Evolutionary conservation across 2,113 vertebrate species (phyloP), one percentile per base, ranked within the genome.

Genomic region (Paramormyrops kingsleyae): DNA sequence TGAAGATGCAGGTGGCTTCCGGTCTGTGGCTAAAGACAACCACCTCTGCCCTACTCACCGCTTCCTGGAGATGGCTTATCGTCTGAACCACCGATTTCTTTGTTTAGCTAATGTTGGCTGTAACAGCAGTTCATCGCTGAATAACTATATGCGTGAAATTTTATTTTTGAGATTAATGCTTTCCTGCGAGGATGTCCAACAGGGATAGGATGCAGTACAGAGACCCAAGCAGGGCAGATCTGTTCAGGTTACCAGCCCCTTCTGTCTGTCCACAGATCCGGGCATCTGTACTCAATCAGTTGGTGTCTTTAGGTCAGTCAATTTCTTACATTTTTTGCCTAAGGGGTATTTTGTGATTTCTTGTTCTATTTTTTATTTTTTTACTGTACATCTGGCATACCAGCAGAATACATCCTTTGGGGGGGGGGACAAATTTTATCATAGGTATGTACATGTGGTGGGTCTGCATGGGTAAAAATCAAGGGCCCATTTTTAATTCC

Each of bases 191-290:
- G 49, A 5, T 87, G 88, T 74, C 87, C 9, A 90, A 83, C 44
- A 88, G 74, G 5, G 92, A 92, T 49, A 88, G 56, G 13, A 88
- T 91, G 46, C 88, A 88, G 35, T 92, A 91, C 86, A 88, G 91
- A 47, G 89, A 52, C 89, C 77, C 83, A 90, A 89, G 89, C 27
- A 91, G 92, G 39, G 90, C 87, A 88, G 88, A 93, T 10, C 89
- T 86, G 13, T 53, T 42, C 56, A 92, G 92, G 91, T 91, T 90
- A 80, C 44, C 31, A 27, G 8, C 19, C 35, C 39, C 21, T 31
- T 35, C 8, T 24, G 17, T 49, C 17, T 88, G n/a, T 27, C 83
- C 24, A 24, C 46, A 12, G 27, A 15, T 10, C 7, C 5, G 39
- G 49, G 50, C 52, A 56, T 59, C 86, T 56, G 31, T 56, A 17